Evolutionary conservation across 2,888 invertebrate species (phyloP).

Genomic region (Ochlodes sylvanus): DNA sequence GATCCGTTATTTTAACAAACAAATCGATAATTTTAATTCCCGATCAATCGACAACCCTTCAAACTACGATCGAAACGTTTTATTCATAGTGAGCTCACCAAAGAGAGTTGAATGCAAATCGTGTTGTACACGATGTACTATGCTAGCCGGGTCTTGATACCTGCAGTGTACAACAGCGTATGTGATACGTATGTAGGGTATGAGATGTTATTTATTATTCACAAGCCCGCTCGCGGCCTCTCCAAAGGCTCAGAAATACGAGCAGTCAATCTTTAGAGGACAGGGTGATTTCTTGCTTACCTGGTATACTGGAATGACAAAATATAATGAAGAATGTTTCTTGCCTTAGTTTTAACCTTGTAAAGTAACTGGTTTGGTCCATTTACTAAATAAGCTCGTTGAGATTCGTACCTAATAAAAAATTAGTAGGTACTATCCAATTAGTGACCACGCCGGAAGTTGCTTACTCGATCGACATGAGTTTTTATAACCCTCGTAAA

Average conservation of each 20-base stretch:
- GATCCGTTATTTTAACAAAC: too few relatives aligned
- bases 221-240: conserved; percentile 41
- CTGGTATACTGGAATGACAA: conserved; percentile 12
- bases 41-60: conserved; percentile 45
- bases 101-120: conserved; percentile 61
- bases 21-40: background rate
- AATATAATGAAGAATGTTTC: conserved; percentile 30
- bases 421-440: too few relatives aligned
- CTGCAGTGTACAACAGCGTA: conserved; percentile 44
- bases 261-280: conserved; percentile 34
- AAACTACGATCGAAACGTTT: conserved; percentile 40
- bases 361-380: too few relatives aligned
- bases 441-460: too few relatives aligned
- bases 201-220: conserved; percentile 64
- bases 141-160: conserved; percentile 49
- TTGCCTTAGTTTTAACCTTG: too few relatives aligned
- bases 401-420: too few relatives aligned
- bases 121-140: conserved; percentile 69
- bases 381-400: too few relatives aligned
- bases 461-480: too few relatives aligned
- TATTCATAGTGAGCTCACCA: conserved; percentile 62
- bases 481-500: too few relatives aligned
- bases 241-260: conserved; percentile 31
- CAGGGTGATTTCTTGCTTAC: conserved; percentile 21
- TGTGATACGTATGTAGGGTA: conserved; percentile 45